Evolutionary conservation across 1,140 invertebrate genomes (phyloP).

Genomic region (Drosophila subpulchrella): DNA sequence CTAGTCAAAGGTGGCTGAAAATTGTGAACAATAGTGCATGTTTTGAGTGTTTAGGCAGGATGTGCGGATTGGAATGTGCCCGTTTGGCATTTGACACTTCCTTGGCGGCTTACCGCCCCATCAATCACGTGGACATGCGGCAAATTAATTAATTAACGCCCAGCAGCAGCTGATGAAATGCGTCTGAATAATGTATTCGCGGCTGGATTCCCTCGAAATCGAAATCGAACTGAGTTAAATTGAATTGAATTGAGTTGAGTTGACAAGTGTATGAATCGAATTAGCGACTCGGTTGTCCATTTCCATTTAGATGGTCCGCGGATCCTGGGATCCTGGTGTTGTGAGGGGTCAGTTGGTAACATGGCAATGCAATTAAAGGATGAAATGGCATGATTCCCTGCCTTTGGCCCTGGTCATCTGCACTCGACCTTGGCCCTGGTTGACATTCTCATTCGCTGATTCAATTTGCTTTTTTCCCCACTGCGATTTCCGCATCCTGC

Average conservation of each 20-base stretch:
- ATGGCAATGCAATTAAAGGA: constrained; percentile 29
- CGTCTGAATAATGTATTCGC: constrained; percentile 24
- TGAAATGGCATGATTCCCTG: background rate
- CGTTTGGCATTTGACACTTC: constrained; percentile 19
- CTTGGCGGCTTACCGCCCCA: constrained; percentile 7
- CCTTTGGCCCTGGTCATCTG: background rate
- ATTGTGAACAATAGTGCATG: background rate
- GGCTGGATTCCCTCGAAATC: background rate
- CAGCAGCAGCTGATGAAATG: constrained; percentile 21
- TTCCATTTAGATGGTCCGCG: constrained; percentile 6
- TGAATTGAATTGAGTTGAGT: background rate
- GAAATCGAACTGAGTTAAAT: too few species aligned
- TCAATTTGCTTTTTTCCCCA: constrained; percentile 45
- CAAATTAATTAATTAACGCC: constrained; percentile 36
- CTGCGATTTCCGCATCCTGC: constrained; percentile 9
- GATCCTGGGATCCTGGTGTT: background rate
- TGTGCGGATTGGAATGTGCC: background rate
- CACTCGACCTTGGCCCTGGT: constrained; percentile 21
- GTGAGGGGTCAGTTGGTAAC: background rate
- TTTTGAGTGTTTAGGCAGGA: background rate
- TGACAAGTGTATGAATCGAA: constrained; percentile 41
- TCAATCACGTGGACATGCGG: constrained; percentile 12
- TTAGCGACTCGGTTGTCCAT: constrained; percentile 5
- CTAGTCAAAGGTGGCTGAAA: background rate
- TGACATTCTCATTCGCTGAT: constrained; percentile 41